phyloP scores from a whole-genome alignment of 1,140 invertebrate genomes.

The Pristionchus pacificus region DNA sequence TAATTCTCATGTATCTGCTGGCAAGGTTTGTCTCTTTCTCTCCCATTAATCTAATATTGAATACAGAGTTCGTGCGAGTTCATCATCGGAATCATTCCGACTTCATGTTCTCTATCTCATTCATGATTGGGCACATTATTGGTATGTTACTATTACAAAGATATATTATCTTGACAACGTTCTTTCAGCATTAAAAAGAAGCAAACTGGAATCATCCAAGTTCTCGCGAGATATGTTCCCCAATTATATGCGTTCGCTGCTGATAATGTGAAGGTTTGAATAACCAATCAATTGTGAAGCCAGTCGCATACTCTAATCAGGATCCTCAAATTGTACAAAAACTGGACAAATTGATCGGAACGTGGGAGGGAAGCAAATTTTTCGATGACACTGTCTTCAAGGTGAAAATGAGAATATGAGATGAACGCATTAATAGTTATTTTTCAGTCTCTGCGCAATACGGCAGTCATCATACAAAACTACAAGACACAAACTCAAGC shows the following conservation, averaged over 20 bases:
- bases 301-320: too few species aligned
- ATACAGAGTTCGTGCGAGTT: constrained; percentile 36
- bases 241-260: constrained; percentile 45
- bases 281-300: too few species aligned
- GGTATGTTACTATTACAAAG: constrained; percentile 37
- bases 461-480: too few species aligned
- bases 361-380: constrained; percentile 47
- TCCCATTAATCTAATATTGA: constrained; percentile 12
- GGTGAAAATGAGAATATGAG: constrained; percentile 11
- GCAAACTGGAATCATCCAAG: constrained; percentile 40
- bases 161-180: too few species aligned
- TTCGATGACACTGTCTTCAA: constrained; percentile 50
- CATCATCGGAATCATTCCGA: constrained; percentile 37
- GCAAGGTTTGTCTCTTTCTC: constrained; percentile 34
- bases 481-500: too few species aligned
- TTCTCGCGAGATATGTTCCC: constrained; percentile 48
- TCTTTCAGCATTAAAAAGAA: constrained; percentile 49
- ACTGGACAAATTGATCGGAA: constrained; percentile 45
- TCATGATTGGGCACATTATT: constrained; percentile 53
- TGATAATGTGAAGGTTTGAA: constrained; percentile 4
- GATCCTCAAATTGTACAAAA: constrained; percentile 30
- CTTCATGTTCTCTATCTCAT: constrained; percentile 50
- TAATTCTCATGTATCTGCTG: constrained; percentile 45
- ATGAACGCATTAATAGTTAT: neutral
- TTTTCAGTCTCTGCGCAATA: neutral